Evolutionary conservation across 2,113 vertebrate species (phyloP).

Genomic region (Lamprotornis superbus): DNA sequence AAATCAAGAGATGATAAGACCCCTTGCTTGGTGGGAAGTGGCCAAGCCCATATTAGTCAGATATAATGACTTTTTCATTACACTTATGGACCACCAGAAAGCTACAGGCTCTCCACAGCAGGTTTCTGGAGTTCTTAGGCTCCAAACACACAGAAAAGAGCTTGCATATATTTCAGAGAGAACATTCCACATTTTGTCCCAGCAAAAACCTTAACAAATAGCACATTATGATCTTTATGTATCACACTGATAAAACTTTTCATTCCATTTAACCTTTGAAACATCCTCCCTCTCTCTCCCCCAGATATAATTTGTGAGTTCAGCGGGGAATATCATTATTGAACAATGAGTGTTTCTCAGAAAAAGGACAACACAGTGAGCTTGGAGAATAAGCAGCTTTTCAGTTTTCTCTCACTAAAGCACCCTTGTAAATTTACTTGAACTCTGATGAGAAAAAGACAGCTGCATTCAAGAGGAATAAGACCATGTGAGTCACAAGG

Average conservation of each 20-base stretch:
- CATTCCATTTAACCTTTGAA: conserved; percentile 43
- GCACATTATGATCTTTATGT: neutral
- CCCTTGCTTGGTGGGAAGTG: neutral
- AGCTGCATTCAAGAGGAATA: conserved; percentile 28
- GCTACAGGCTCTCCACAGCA: neutral
- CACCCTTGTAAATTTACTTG: conserved; percentile 48
- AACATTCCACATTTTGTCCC: neutral
- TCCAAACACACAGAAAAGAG: neutral
- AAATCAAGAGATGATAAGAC: neutral
- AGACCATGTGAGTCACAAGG: conserved; percentile 13
- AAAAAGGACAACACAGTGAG: conserved; percentile 23
- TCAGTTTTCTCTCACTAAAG: conserved; percentile 32
- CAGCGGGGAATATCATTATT: conserved; percentile 37
- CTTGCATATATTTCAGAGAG: neutral
- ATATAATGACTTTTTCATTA: neutral
- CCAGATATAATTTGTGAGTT: conserved; percentile 53
- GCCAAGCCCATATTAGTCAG: neutral
- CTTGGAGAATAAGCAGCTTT: conserved; percentile 32
- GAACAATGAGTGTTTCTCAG: conserved; percentile 48
- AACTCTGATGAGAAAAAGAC: conserved; percentile 32
- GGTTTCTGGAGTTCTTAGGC: neutral
- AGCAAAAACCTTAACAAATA: neutral
- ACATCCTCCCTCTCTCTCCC: neutral
- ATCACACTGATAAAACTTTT: neutral
- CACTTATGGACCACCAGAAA: neutral